phyloP scores from a whole-genome alignment of 35 echinoderm and acorn worm species.

The Heliocidaris erythrogramma region DNA sequence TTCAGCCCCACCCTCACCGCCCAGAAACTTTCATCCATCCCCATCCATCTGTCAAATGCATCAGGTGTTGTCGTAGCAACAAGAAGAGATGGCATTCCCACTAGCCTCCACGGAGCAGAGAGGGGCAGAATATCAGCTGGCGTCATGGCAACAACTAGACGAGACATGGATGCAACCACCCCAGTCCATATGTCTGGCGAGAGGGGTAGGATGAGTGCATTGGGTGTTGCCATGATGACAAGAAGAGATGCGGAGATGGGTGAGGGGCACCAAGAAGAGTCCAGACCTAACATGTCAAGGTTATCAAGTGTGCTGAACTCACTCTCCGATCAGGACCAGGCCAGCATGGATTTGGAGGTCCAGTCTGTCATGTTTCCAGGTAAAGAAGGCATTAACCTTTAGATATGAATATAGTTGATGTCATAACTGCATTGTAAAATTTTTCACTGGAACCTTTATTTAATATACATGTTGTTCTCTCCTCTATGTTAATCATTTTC shows the following conservation, averaged over 20 bases:
- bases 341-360: slow-evolving; percentile 79
- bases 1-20: not conserved
- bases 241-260: slow-evolving; percentile 15
- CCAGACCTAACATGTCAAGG: slow-evolving; percentile 42
- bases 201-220: not conserved
- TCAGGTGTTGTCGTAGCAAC: not conserved
- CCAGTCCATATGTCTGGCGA: not conserved
- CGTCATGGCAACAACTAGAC: slow-evolving; percentile 10
- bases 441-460: too few species aligned
- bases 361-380: slow-evolving; percentile 89
- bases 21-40: not conserved
- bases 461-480: too few species aligned
- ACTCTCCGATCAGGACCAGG: slow-evolving; percentile 75
- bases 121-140: not conserved
- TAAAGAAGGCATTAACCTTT: not conserved
- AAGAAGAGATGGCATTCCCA: not conserved
- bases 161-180: not conserved
- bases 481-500: too few species aligned
- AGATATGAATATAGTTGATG: too few species aligned
- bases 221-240: slow-evolving; percentile 11
- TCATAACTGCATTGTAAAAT: too few species aligned
- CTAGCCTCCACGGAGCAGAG: not conserved
- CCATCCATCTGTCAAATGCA: not conserved
- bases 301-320: slow-evolving; percentile 68
- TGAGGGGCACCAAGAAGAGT: slow-evolving; percentile 4